Evolutionary conservation across 2,113 vertebrate genomes (phyloP), one percentile per base, ranked within the genome.

Genomic region (Bujurquina vittata): DNA sequence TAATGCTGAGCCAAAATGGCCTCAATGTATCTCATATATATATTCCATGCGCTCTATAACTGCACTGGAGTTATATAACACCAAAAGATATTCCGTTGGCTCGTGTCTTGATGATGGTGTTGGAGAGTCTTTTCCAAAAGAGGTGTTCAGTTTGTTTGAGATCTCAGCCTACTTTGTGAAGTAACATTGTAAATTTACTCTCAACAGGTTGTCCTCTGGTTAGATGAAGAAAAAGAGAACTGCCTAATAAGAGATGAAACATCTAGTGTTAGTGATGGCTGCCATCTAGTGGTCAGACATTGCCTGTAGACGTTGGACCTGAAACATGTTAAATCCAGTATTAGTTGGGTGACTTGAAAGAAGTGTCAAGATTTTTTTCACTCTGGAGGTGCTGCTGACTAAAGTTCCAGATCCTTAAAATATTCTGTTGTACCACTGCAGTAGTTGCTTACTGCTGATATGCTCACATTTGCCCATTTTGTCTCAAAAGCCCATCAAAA

Each of bases 221-320:
- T 29, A 22, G 29, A 26, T 69, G 11, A 49, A 69, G 40, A 69
- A 18, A 52, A 46, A 52, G 52, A 72, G 29, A 52, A 17, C 8
- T n/a, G 4, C 11, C 20, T 35, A 22, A 5, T 55, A 15, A 23
- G 14, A 7, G 5, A 56, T 15, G 15, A 18, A 18, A 63, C 8
- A 54, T 74, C 3, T 29, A 67, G 2, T 29, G 72, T 74, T 86
- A 80, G 14, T 56, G 29, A 75, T 90, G 8, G 82, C 22, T 62
- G 62, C 88, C 90, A 91, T 79, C 93, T 93, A 73, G 84, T 91
- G 93, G 87, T 37, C 5, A 60, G 35, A 17, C 20, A 10, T 6
- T 4, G 6, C 4, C 65, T 49, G 9, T 69, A 23, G 49, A 49
- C 29, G 65, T 20, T 49, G 65, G 43, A 20, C 18, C 63, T 15